A percentile compares a stretch with the other conserved stretches of the same genome.
Evolutionary conservation across 2,888 invertebrate species (phyloP).

Genomic region (Eustalomyia histrio): DNA sequence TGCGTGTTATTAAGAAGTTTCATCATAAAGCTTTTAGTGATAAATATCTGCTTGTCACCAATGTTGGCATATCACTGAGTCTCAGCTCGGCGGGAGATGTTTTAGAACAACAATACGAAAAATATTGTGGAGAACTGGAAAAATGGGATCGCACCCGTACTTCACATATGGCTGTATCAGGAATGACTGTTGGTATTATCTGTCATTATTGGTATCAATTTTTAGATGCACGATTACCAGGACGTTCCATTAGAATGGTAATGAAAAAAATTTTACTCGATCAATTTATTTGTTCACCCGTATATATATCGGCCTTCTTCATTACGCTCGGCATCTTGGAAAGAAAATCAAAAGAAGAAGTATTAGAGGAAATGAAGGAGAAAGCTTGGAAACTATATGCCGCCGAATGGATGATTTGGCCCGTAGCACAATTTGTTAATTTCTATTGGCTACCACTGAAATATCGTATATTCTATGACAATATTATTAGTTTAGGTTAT

Average conservation of each 20-base stretch:
- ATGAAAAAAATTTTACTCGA: constrained; percentile 90
- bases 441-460: constrained; percentile 91
- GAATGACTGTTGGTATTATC: constrained; percentile 87
- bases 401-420: constrained; percentile 96
- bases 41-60: constrained; percentile 88
- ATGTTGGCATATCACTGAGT: constrained; percentile 87
- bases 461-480: constrained; percentile 93
- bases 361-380: constrained; percentile 84
- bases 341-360: constrained; percentile 82
- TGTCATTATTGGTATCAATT: constrained; percentile 93
- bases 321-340: constrained; percentile 87
- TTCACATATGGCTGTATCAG: constrained; percentile 88
- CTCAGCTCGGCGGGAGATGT: constrained; percentile 90
- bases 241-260: constrained; percentile 83
- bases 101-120: constrained; percentile 90
- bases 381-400: constrained; percentile 89
- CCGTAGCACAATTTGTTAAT: constrained; percentile 94
- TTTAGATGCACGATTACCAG: constrained; percentile 86
- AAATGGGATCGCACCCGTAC: constrained; percentile 84
- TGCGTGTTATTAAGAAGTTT: constrained; percentile 61
- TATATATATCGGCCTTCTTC: constrained; percentile 89
- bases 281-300: constrained; percentile 90
- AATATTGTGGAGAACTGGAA: constrained; percentile 81
- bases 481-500: constrained; percentile 90
- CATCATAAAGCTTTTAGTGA: constrained; percentile 81